Evolutionary conservation across 2,888 invertebrate genomes (phyloP), one percentile per base, ranked within the genome.

Genomic region (Crepidodera aurea): DNA sequence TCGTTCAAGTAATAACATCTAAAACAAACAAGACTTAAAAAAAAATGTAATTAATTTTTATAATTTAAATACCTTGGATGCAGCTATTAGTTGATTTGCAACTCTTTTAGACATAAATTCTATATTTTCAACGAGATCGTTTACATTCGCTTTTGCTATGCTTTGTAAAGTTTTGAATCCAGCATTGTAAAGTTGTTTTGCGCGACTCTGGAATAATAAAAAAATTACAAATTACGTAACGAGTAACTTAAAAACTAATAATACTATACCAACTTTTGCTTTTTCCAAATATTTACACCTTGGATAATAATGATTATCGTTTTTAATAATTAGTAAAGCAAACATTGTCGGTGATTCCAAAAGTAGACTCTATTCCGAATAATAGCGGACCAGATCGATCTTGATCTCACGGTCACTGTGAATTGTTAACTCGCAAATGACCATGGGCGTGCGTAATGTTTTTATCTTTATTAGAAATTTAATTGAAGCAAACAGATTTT

Each of bases 61-160:
- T n/a, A n/a, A n/a, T n/a, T n/a, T n/a, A n/a, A 39, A 8, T 79
- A 93, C 93, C 87, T 94, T 91, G 0, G 98, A 94, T 22, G 94
- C 90, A 58, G 93, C 90, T 66, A 96, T 87, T 54, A 98, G 90
- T 79, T 93, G 92, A 50, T 83, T 85, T 1, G 95, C 95, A 8
- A 89, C 85, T 72, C 85, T 87, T n/a, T 83, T 79, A 0, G 90
- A 86, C 80, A 96, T 84, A 77, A 91, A 90, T 60, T 90, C 86
- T 5, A 97, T 84, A 40, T 83, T 79, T 12, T 84, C 79, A 1
- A 86, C 82, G 65, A 96, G 83, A 2, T 85, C 84, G 2, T 83
- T 83, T 0, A 87, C 86, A 7, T 87, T 83, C 0, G 92, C 89
- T 72, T 86, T 87, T 0, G 96, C 95, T 55, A 97, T 82, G 60